These are phyloP conservation scores for Melanaphis sacchari DNA, from an alignment of 1,140 invertebrate genomes.

Conservation along the genomic window DNA sequence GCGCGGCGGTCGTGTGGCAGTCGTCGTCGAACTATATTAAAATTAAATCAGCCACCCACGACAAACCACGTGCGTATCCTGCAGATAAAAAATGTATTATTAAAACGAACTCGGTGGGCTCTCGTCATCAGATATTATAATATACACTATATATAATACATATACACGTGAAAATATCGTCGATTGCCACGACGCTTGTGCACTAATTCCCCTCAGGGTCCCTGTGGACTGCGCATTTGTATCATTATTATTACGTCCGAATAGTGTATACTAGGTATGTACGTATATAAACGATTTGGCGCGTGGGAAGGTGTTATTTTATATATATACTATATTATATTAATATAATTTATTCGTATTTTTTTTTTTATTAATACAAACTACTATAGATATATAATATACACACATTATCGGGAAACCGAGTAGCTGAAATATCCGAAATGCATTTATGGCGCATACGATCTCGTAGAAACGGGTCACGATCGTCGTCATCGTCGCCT, in stretches of 20 bases:
- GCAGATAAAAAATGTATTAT: conserved; percentile 9
- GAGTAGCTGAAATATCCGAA: conserved; percentile 13
- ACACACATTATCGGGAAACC: conserved; percentile 13
- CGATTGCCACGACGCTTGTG: not conserved
- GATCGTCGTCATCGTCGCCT: not conserved
- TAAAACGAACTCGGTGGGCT: conserved; percentile 10
- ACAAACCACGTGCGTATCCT: not conserved
- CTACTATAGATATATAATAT: not conserved
- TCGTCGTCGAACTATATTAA: not conserved
- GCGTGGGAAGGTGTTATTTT: conserved; percentile 36
- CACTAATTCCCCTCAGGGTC: not conserved
- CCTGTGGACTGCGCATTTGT: not conserved
- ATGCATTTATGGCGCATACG: not conserved
- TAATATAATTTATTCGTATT: not conserved
- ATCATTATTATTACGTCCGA: not conserved
- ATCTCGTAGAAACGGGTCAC: not conserved
- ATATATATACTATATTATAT: not conserved
- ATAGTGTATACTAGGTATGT: not conserved
- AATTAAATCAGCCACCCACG: conserved; percentile 30
- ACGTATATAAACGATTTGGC: conserved; percentile 15
- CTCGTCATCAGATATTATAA: not conserved
- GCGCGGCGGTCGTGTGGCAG: not conserved
- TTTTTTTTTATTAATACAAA: not conserved
- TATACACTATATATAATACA: not conserved
- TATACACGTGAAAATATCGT: not conserved